Percentiles rank a stretch among this genome's conserved stretches.
These are phyloP conservation scores for Camelus dromedarius DNA, from an alignment of 2,113 vertebrate species.

Conservation along the genomic window DNA sequence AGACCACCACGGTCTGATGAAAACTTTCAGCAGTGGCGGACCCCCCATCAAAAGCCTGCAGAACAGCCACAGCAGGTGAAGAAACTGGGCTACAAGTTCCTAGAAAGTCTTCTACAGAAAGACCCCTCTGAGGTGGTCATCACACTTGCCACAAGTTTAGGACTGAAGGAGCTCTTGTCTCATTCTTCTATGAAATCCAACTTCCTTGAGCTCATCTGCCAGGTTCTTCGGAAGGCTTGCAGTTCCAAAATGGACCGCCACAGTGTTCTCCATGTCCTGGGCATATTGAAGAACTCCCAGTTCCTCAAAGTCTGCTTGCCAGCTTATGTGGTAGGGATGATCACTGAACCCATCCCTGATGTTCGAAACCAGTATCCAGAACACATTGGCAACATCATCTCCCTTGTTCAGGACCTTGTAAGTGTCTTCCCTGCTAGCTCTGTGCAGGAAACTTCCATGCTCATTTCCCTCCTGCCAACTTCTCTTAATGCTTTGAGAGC, in stretches of 20 bases:
- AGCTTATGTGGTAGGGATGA: constrained; percentile 90
- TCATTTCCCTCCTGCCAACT: constrained; percentile 88
- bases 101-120: constrained; percentile 91
- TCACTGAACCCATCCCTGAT: constrained; percentile 84
- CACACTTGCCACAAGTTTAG: constrained; percentile 88
- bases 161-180: constrained; percentile 87
- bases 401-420: constrained; percentile 91
- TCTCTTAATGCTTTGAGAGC: constrained; percentile 90
- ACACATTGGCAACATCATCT: constrained; percentile 91
- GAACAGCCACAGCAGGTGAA: constrained; percentile 76
- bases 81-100: constrained; percentile 88
- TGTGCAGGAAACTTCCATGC: constrained; percentile 88
- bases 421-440: constrained; percentile 93
- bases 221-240: constrained; percentile 92
- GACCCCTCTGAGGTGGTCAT: constrained; percentile 92
- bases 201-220: constrained; percentile 91
- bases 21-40: constrained; percentile 67
- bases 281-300: constrained; percentile 91
- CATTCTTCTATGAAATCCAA: constrained; percentile 86
- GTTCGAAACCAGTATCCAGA: constrained; percentile 89
- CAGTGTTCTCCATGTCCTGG: constrained; percentile 90
- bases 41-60: constrained; percentile 53
- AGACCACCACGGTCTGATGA: constrained; percentile 50
- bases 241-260: constrained; percentile 88
- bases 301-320: constrained; percentile 92